Conservation (phyloP, 1,140 invertebrate species). For the Phenacoccus solenopsis region DNA sequence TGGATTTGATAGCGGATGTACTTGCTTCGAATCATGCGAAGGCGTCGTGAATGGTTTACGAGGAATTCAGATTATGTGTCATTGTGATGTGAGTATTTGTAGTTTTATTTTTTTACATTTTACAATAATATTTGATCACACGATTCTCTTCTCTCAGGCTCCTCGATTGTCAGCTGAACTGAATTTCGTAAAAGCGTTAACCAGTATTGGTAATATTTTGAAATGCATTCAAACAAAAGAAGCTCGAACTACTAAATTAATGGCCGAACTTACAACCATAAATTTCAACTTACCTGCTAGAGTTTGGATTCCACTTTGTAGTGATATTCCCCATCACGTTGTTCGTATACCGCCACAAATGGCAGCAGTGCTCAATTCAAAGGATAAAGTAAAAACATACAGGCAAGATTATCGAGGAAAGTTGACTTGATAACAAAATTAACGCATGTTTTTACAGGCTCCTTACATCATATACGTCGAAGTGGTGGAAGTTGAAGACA, state of each 20-base stretch:
- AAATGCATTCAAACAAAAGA: constrained; percentile 87
- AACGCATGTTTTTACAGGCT: constrained; percentile 45
- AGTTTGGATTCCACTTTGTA: constrained; percentile 83
- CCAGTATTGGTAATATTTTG: constrained; percentile 80
- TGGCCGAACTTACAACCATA: constrained; percentile 81
- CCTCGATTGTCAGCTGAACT: constrained; percentile 69
- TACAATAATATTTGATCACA: constrained; percentile 10
- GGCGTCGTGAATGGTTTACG: constrained; percentile 61
- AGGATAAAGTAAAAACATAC: constrained; percentile 85
- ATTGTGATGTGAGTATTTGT: background rate
- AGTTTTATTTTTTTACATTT: background rate
- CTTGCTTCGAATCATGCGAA: constrained; percentile 64
- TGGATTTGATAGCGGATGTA: constrained; percentile 93
- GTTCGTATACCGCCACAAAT: constrained; percentile 85
- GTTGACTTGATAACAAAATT: background rate
- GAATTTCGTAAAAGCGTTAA: constrained; percentile 75
- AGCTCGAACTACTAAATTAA: constrained; percentile 74
- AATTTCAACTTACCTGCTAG: constrained; percentile 94
- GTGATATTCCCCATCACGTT: constrained; percentile 60
- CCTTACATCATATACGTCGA: constrained; percentile 97
- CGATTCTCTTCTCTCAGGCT: constrained; percentile 40
- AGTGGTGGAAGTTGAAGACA: constrained; percentile 82
- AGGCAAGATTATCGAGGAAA: background rate
- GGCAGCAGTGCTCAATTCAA: constrained; percentile 94
- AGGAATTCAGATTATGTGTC: constrained; percentile 35